These are phyloP conservation scores for Seira ritae DNA, from an alignment of 2,888 invertebrate species.

Conservation along the genomic window DNA sequence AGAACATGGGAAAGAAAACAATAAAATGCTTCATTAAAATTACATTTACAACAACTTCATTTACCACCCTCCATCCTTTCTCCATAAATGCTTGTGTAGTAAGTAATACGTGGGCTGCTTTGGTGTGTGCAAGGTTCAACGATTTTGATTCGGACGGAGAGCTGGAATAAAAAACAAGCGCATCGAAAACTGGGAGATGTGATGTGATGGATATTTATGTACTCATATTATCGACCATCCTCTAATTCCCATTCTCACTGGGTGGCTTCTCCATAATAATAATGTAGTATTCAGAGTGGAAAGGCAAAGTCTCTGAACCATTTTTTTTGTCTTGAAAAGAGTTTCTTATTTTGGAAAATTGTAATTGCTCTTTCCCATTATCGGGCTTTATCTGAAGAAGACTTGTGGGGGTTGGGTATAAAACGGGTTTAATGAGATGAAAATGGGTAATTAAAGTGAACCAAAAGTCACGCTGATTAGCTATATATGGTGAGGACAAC, in stretches of 20 bases:
- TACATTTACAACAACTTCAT: conserved; percentile 53
- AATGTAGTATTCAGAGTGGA: no score
- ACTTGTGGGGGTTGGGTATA: no score
- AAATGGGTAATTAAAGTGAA: conserved; percentile 47
- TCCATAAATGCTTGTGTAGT: no score
- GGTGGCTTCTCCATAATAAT: conserved; percentile 17
- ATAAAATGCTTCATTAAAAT: conserved; percentile 54
- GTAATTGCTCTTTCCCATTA: neutral
- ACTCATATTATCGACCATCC: no score
- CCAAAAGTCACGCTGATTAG: conserved; percentile 35
- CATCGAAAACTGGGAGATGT: no score
- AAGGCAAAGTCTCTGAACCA: no score
- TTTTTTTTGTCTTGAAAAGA: no score
- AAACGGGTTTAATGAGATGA: conserved; percentile 36
- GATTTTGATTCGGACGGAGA: no score
- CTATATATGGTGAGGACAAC: conserved; percentile 31
- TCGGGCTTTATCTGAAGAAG: no score
- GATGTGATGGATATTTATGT: neutral
- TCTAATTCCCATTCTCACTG: conserved; percentile 21
- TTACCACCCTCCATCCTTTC: conserved; percentile 34
- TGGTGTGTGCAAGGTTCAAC: no score
- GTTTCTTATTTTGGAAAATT: conserved; percentile 31
- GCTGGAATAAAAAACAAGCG: no score
- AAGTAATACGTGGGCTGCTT: no score
- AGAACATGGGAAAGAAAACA: conserved; percentile 39